Percentiles rank a stretch among this genome's conserved stretches.
phyloP scores from a whole-genome alignment of 1,140 invertebrate genomes.

The Magallana gigas region DNA sequence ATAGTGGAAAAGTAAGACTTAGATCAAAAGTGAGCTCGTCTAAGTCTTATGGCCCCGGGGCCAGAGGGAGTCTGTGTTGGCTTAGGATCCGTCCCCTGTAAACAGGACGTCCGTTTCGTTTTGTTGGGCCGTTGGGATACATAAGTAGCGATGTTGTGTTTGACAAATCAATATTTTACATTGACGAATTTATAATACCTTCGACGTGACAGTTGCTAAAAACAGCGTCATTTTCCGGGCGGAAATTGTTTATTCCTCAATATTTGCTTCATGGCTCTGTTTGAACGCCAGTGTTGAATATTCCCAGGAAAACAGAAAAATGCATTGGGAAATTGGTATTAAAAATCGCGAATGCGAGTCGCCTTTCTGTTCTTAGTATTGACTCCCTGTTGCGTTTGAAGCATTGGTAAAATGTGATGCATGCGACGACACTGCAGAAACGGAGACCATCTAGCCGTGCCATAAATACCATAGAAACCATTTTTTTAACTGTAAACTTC shows the following conservation, averaged over 20 bases:
- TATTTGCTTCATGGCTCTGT: background rate
- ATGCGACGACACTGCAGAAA: background rate
- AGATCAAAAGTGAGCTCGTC: too few species aligned
- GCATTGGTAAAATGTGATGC: background rate
- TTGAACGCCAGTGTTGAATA: background rate
- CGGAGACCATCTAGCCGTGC: too few species aligned
- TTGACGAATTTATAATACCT: background rate
- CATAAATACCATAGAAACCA: too few species aligned
- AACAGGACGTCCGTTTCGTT: background rate
- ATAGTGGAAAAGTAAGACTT: too few species aligned
- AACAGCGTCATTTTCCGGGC: background rate
- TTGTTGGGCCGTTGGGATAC: background rate
- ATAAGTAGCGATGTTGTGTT: slow-evolving; percentile 3
- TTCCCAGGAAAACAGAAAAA: too few species aligned
- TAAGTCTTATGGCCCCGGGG: too few species aligned
- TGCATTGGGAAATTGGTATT: background rate
- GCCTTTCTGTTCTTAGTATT: background rate
- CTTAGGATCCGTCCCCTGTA: too few species aligned
- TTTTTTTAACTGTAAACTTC: too few species aligned
- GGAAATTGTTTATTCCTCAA: background rate
- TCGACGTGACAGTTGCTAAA: background rate
- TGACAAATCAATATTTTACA: background rate
- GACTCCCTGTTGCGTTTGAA: background rate
- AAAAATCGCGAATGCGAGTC: background rate
- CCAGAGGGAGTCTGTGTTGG: too few species aligned